These are phyloP conservation scores for Tylochromis polylepis DNA, from an alignment of 2,113 vertebrate genomes.

Conservation along the genomic window DNA sequence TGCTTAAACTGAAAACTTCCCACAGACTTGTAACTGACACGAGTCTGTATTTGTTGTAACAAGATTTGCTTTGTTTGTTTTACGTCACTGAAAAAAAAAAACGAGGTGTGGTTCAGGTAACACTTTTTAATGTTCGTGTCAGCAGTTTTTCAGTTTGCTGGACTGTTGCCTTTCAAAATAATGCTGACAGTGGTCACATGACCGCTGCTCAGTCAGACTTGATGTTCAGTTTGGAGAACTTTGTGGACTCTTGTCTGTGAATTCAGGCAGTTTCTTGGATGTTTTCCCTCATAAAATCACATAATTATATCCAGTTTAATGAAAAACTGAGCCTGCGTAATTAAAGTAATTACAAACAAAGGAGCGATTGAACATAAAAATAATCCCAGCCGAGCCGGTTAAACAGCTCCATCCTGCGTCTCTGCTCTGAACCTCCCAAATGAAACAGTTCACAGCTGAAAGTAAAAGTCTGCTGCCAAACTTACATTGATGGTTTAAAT, in stretches of 20 bases:
- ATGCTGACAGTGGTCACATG: accelerated
- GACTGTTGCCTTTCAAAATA: accelerated
- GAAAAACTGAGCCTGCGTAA: accelerated
- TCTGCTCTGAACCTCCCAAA: not conserved
- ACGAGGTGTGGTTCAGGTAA: not conserved
- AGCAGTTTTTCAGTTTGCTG: not conserved
- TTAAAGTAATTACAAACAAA: not conserved
- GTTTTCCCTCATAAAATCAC: not conserved
- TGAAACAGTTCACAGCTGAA: not conserved
- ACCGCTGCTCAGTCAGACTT: accelerated
- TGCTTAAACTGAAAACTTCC: not conserved
- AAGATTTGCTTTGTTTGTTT: not conserved
- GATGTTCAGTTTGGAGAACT: not conserved
- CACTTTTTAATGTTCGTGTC: accelerated
- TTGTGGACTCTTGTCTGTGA: accelerated
- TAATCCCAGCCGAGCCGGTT: not conserved
- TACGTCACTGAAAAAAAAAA: not conserved
- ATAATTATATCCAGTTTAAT: not conserved
- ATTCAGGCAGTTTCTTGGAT: not conserved
- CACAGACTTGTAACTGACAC: not conserved
- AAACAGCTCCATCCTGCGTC: not conserved
- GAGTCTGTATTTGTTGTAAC: accelerated
- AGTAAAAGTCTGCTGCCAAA: not conserved
- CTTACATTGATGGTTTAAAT: too few species aligned
- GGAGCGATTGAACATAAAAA: not conserved